phyloP scores from a whole-genome alignment of 2,888 invertebrate species.

The Hartigia nigra region DNA sequence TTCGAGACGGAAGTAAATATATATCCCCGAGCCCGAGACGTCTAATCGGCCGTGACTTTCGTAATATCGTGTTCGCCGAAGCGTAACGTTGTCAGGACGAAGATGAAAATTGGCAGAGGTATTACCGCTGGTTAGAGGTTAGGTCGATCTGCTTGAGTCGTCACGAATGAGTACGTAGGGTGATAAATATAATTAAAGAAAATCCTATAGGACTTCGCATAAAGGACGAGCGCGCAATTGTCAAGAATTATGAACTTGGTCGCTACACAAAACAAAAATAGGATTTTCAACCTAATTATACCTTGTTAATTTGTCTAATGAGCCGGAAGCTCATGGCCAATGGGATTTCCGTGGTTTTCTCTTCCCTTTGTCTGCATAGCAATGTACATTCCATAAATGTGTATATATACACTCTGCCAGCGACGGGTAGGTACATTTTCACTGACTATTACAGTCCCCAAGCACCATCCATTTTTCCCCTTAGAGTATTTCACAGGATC shows the following conservation, averaged over 20 bases:
- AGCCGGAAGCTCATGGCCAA: not conserved
- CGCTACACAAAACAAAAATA: not conserved
- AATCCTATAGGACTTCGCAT: not conserved
- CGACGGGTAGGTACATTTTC: not conserved
- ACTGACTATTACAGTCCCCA: not conserved
- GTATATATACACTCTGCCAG: not conserved
- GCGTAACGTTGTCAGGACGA: not conserved
- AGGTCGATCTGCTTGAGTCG: not conserved
- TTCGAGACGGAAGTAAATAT: not conserved
- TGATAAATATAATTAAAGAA: not conserved
- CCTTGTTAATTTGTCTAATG: conserved; percentile 2
- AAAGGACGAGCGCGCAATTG: not conserved
- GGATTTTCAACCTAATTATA: not conserved
- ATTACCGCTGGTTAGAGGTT: not conserved
- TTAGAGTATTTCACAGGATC: not conserved
- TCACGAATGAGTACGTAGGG: not conserved
- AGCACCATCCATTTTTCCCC: not conserved
- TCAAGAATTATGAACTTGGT: not conserved
- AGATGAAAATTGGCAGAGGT: not conserved
- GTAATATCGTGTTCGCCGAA: not conserved
- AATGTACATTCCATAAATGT: not conserved
- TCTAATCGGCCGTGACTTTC: not conserved
- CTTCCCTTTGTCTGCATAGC: not conserved
- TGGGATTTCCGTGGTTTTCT: not conserved
- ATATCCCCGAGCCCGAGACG: not conserved